Evolutionary conservation across 2,113 vertebrate species (phyloP), one percentile per base, ranked within the genome.

Genomic region (Gymnocephalus cernua): DNA sequence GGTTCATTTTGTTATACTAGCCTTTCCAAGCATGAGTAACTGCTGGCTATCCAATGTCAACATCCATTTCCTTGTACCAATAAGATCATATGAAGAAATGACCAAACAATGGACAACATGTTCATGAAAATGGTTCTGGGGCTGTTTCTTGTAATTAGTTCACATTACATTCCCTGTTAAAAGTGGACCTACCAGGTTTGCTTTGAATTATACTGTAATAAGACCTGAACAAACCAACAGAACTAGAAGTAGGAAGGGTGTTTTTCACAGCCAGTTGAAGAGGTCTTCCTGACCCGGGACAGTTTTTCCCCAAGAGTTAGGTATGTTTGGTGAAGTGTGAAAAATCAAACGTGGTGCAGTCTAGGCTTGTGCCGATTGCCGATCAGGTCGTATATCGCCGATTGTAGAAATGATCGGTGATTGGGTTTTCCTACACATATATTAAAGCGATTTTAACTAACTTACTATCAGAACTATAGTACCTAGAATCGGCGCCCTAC

Each of bases 21-120:
- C 57, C 25, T 66, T 78, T 65, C 68, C 63, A 81, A 87, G 59
- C 50, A 74, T 53, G 68, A 87, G 58, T 65, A 74, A 84, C 44
- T 81, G 64, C 68, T 78, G 81, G 68, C 68, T 61, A 74, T 80
- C 62, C 7, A 2, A 77, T 73, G 57, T 83, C 48, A 72, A 79
- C 59, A 79, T 77, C 62, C 11, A 16, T 69, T 50, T 77, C 27
- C 27, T 32, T 81, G 51, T 66, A 70, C 47, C 80, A 62, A 69
- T 83, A 53, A 80, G 74, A 83, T 61, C 27, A 38, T 63, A 44
- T n/a, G 47, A 63, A 74, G 41, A 76, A 81, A 68, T 74, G 6
- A 64, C 59, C 45, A 65, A 71, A 66, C 78, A 67, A 63, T 41
- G 45, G 50, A 74, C 61, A 73, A 45, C 23, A 70, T 59, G 68